These are phyloP conservation scores for Characodon lateralis DNA, from an alignment of 2,797 vertebrate species.

Conservation along the genomic window DNA sequence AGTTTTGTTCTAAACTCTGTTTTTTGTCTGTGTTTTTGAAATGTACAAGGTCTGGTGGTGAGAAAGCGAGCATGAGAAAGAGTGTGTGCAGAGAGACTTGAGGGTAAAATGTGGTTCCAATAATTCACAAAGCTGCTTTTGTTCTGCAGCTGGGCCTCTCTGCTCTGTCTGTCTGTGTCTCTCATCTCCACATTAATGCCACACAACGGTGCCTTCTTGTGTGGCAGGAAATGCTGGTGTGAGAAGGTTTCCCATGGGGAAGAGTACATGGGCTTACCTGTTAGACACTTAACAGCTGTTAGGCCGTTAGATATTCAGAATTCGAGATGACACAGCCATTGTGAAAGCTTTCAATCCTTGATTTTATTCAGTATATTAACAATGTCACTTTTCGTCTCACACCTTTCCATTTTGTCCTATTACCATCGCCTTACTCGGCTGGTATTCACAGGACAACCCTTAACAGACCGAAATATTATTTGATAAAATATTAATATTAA, in stretches of 20 bases:
- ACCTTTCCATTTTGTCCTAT: too few species aligned
- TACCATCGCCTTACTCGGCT: too few species aligned
- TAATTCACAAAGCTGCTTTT: conserved; percentile 87
- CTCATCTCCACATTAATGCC: conserved; percentile 37
- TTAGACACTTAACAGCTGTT: conserved; percentile 11
- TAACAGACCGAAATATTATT: too few species aligned
- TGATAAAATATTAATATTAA: too few species aligned
- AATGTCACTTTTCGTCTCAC: background rate
- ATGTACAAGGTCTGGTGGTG: conserved; percentile 40
- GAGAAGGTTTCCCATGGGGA: conserved; percentile 4
- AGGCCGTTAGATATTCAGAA: background rate
- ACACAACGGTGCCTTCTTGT: conserved; percentile 44
- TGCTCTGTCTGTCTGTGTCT: conserved; percentile 40
- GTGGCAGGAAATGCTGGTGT: conserved; percentile 36
- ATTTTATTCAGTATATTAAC: background rate
- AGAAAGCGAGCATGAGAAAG: conserved; percentile 27
- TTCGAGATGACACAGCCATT: background rate
- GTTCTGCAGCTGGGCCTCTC: conserved; percentile 72
- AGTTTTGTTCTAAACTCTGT: conserved; percentile 78
- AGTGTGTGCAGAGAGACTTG: conserved; percentile 45
- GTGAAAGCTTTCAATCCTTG: background rate
- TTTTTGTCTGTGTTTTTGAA: conserved; percentile 69
- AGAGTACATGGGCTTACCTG: conserved; percentile 15
- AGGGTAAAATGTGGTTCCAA: conserved; percentile 84
- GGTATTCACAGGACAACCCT: too few species aligned